phyloP scores from a whole-genome alignment of 2,113 vertebrate species.

The Pandion haliaetus region DNA sequence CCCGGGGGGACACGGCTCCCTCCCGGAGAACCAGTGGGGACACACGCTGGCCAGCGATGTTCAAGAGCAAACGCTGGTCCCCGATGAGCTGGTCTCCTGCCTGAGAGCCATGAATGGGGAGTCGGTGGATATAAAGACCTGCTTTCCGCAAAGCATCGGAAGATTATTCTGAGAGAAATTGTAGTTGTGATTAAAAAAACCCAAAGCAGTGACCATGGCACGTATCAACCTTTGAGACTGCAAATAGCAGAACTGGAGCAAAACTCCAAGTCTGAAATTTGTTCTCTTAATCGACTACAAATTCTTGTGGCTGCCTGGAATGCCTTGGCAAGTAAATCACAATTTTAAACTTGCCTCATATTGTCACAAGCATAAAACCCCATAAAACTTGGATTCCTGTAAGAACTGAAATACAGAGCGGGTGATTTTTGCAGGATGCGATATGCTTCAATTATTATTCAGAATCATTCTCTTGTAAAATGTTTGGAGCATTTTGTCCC shows the following conservation, averaged over 20 bases:
- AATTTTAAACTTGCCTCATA: background rate
- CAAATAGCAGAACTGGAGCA: background rate
- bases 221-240: accelerated
- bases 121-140: background rate
- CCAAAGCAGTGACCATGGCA: accelerated
- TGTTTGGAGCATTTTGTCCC: background rate
- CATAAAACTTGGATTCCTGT: background rate
- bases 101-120: constrained; percentile 19
- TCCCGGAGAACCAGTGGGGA: background rate
- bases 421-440: background rate
- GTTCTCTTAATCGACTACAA: accelerated
- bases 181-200: accelerated
- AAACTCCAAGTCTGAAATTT: background rate
- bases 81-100: constrained; percentile 67
- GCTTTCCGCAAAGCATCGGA: constrained; percentile 48
- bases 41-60: background rate
- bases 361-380: background rate
- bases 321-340: background rate
- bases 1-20: background rate
- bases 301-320: background rate
- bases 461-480: background rate
- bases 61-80: constrained; percentile 68
- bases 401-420: background rate
- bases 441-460: background rate
- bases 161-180: background rate